Evolutionary conservation across 1,140 invertebrate species (phyloP).

Genomic region (Megathymus violae): DNA sequence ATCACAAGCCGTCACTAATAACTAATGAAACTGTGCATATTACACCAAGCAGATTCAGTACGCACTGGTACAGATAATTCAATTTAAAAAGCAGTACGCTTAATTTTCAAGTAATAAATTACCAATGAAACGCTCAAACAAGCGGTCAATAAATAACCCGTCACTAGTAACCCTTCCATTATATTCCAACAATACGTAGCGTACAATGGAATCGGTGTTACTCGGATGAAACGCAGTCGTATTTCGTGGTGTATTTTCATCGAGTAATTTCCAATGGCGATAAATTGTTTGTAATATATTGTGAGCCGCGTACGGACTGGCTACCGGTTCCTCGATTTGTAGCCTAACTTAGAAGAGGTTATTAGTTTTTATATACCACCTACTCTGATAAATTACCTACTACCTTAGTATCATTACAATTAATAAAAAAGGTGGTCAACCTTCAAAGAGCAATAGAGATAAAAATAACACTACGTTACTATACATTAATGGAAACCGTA

Average conservation of each 20-base stretch:
- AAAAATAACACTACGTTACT: too few relatives aligned
- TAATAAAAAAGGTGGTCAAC: too few relatives aligned
- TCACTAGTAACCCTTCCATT: conserved; percentile 19
- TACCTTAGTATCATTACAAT: too few relatives aligned
- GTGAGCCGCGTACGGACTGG: conserved; percentile 25
- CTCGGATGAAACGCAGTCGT: conserved; percentile 25
- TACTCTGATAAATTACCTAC: too few relatives aligned
- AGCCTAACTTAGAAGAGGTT: not conserved
- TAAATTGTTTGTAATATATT: conserved; percentile 38
- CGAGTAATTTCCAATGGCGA: conserved; percentile 36
- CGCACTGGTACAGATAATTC: too few relatives aligned
- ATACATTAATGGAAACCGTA: too few relatives aligned
- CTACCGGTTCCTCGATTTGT: conserved; percentile 20
- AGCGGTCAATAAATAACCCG: conserved; percentile 25
- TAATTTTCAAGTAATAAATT: conserved; percentile 26
- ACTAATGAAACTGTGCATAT: too few relatives aligned
- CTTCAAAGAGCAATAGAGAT: too few relatives aligned
- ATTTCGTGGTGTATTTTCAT: conserved; percentile 34
- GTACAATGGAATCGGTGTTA: conserved; percentile 34
- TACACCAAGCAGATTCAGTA: too few relatives aligned
- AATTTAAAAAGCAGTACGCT: conserved; percentile 9
- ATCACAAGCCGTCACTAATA: too few relatives aligned
- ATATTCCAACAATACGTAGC: conserved; percentile 29
- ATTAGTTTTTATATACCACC: too few relatives aligned
- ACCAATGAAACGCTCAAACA: conserved; percentile 16